Evolutionary conservation across 2,888 invertebrate genomes (phyloP), one percentile per base, ranked within the genome.

Genomic region (Litoditis marina): DNA sequence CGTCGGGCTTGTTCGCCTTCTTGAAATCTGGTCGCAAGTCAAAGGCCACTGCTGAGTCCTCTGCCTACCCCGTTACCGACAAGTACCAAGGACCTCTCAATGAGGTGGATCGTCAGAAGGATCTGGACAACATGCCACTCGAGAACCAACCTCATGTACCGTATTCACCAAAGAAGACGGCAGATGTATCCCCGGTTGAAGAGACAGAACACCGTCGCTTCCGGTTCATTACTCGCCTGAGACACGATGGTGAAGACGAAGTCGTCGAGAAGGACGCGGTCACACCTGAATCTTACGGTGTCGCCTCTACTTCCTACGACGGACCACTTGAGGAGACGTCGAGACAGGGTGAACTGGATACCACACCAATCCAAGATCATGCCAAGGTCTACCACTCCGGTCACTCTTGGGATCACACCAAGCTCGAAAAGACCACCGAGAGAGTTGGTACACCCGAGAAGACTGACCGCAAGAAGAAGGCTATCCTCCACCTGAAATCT

Each of bases 171-270:
- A 63, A 60, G 52, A 63, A 52, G n/a, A n/a, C n/a, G 11, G 53
- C 30, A 1, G 27, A 25, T 34, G 42, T 42, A 19, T 16, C 42
- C 11, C 11, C 42, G 19, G 11, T 8, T 19, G 42, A 42, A 6
- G 42, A 42, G 42, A 53, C n/a, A 7, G 44, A 55, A 47, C 51
- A 51, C 25, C 53, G 47, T 49, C 59, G 46, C 7, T 60, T 69
- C 36, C 50, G 62, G 16, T 60, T 63, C 55, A 62, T 66, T 56
- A 51, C 61, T 8, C 32, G 68, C 30, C 28, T 63, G 27, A 34
- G 59, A 3, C 69, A 72, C 36, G 63, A 62, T 30, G 70, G 69
- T 16, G 66, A 71, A 11, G 73, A 68, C 52, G 71, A 71, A 25
- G 60, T 59, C 31, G 60, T 66, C 22, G 69, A 68, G 46, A 47